Conservation (phyloP, 2,888 invertebrate genomes). For the Hypolimnas misippus region DNA sequence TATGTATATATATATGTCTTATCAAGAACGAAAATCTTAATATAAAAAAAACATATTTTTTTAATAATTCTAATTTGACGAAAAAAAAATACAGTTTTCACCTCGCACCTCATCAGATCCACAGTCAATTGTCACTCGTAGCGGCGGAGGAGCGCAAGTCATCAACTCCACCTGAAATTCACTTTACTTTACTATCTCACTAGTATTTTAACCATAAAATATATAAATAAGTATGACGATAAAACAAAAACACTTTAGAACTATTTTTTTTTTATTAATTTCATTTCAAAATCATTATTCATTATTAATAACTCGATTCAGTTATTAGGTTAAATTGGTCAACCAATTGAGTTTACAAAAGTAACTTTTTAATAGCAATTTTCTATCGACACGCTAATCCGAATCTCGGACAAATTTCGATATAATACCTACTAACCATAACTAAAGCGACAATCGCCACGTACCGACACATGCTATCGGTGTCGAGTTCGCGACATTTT, state of each 20-base stretch:
- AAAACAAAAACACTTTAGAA: no score
- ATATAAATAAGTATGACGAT: no score
- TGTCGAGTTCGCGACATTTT: slow-evolving; percentile 60
- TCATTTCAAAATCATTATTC: neutral
- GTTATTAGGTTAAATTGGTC: no score
- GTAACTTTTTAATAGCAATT: neutral
- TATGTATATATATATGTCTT: no score
- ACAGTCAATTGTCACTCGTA: slow-evolving; percentile 70
- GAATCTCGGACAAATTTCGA: slow-evolving; percentile 6
- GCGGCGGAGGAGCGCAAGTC: slow-evolving; percentile 55
- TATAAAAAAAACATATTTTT: no score
- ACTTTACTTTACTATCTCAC: slow-evolving; percentile 36
- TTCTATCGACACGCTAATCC: neutral
- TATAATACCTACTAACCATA: slow-evolving; percentile 66
- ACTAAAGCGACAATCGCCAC: slow-evolving; percentile 57
- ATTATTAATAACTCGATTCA: neutral
- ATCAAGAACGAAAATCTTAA: no score
- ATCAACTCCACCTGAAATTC: slow-evolving; percentile 39
- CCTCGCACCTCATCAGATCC: slow-evolving; percentile 62
- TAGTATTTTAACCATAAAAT: no score
- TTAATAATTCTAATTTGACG: no score
- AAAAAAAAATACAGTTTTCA: no score
- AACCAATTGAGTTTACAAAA: no score
- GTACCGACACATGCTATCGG: slow-evolving; percentile 63
- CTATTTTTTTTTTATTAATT: neutral